Evolutionary conservation across 2,888 invertebrate genomes (phyloP), one percentile per base, ranked within the genome.

Genomic region (Phortica okadai): DNA sequence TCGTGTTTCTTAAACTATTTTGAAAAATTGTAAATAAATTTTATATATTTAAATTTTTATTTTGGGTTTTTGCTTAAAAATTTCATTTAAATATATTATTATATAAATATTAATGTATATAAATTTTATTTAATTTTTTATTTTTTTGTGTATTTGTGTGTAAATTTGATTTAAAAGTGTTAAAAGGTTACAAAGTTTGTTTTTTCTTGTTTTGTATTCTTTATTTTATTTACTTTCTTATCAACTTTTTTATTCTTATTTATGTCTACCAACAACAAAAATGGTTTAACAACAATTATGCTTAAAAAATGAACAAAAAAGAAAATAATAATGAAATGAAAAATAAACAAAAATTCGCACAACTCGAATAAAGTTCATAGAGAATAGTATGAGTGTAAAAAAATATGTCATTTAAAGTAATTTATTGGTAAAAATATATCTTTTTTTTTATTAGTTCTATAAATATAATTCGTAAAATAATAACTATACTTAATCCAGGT

Each of bases 261-360:
- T 85, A 82, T 80, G 75, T 82, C 82, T 83, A 85, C 83, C 84
- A 87, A 86, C 86, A 89, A 87, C 85, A 88, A 83, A 84, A 88
- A 74, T 75, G 67, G 84, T 79, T 76, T 79, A 81, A 81, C 76
- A 81, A 81, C 79, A 81, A 77, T 77, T 59, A 70, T 67, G 58
- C 44, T 58, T 45, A 11, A 58, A 16, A 42, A 74, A 64, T 16
- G 33, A 62, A 21, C 21, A 62, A 62, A 62, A 66, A 66, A 66
- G 42, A 5, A 5, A 33, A 33, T 54, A 10, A 54, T 54, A 5
- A 14, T 14, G n/a, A 64, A 21, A 62, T 62, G 2, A 33, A 33
- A 33, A 33, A 33, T 62, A 64, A 64, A 41, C 11, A 69, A 50
- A n/a, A 33, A 25, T 16, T 69, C 33, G 33, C 33, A 33, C 33